A percentile compares a stretch with the other conserved stretches of the same genome.
Conservation (phyloP, 1,140 invertebrate genomes). For the Drosophila guanche region DNA sequence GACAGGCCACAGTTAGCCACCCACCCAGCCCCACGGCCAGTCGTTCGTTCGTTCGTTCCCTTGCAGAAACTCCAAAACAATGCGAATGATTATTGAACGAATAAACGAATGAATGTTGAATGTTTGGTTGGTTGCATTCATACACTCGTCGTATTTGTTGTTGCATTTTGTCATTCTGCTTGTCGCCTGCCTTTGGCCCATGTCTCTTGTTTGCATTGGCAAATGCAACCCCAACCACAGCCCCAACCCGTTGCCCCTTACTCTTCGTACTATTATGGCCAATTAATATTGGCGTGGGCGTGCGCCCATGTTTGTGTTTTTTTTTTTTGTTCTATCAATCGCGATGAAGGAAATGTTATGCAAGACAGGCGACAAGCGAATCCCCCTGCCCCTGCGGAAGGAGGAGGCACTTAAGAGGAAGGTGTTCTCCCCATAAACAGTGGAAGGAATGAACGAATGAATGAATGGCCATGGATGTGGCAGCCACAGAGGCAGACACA, state of each 20-base stretch:
- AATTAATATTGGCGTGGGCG: slow-evolving; percentile 77
- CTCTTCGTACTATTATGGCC: slow-evolving; percentile 33
- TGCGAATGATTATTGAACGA: slow-evolving; percentile 71
- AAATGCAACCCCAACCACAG: background rate
- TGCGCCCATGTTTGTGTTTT: slow-evolving; percentile 36
- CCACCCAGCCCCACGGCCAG: too few species aligned
- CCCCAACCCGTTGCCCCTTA: too few species aligned
- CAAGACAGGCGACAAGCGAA: slow-evolving; percentile 63
- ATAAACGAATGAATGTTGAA: slow-evolving; percentile 65
- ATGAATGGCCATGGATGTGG: slow-evolving; percentile 28
- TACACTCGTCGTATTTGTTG: slow-evolving; percentile 46
- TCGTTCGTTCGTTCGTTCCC: too few species aligned
- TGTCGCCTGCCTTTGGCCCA: slow-evolving; percentile 45
- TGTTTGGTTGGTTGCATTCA: slow-evolving; percentile 37
- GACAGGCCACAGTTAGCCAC: too few species aligned
- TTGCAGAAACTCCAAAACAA: slow-evolving; percentile 51
- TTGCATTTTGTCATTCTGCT: slow-evolving; percentile 79
- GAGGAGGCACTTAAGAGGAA: slow-evolving; percentile 50
- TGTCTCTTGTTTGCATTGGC: background rate
- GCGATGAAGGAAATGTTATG: slow-evolving; percentile 75
- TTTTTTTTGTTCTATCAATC: slow-evolving; percentile 27
- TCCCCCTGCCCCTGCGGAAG: slow-evolving; percentile 56
- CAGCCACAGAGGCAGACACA: slow-evolving; percentile 3
- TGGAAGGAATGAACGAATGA: slow-evolving; percentile 28
- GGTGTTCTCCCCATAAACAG: slow-evolving; percentile 48